These are phyloP conservation scores for Drosophila auraria DNA, from an alignment of 1,140 invertebrate genomes.

Conservation along the genomic window DNA sequence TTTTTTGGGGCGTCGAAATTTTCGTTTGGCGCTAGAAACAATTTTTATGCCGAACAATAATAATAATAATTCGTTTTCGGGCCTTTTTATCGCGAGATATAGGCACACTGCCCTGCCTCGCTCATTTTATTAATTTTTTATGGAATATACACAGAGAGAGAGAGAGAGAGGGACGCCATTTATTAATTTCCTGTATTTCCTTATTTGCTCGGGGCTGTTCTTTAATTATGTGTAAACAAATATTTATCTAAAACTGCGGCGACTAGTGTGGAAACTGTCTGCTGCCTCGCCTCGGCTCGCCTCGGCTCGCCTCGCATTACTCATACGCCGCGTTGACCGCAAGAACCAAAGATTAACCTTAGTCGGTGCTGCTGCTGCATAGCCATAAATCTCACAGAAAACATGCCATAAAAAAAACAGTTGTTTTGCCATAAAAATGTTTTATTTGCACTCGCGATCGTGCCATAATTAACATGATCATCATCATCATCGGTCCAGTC, in stretches of 20 bases:
- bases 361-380: slow-evolving; percentile 21
- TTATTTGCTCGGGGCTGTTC: slow-evolving; percentile 49
- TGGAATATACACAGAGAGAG: background rate
- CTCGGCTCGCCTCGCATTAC: slow-evolving; percentile 37
- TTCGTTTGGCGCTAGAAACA: slow-evolving; percentile 50
- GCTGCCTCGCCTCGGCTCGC: background rate
- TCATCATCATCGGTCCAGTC: slow-evolving; percentile 29
- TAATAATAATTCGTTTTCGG: slow-evolving; percentile 59
- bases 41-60: slow-evolving; percentile 64
- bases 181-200: slow-evolving; percentile 78
- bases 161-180: slow-evolving; percentile 11
- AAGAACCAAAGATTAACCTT: slow-evolving; percentile 22
- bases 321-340: slow-evolving; percentile 57
- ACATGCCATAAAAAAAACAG: slow-evolving; percentile 59
- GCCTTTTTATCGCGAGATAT: slow-evolving; percentile 62
- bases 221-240: slow-evolving; percentile 69
- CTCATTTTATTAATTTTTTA: slow-evolving; percentile 42
- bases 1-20: slow-evolving; percentile 29
- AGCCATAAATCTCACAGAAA: slow-evolving; percentile 53
- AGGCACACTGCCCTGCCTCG: background rate
- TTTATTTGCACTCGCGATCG: slow-evolving; percentile 47
- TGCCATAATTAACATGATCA: slow-evolving; percentile 37
- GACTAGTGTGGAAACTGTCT: background rate
- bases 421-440: slow-evolving; percentile 56
- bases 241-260: slow-evolving; percentile 47